Percentiles rank a stretch among this genome's conserved stretches.
These are phyloP conservation scores for Protobothrops mucrosquamatus DNA, from an alignment of 2,113 vertebrate species.

Conservation along the genomic window DNA sequence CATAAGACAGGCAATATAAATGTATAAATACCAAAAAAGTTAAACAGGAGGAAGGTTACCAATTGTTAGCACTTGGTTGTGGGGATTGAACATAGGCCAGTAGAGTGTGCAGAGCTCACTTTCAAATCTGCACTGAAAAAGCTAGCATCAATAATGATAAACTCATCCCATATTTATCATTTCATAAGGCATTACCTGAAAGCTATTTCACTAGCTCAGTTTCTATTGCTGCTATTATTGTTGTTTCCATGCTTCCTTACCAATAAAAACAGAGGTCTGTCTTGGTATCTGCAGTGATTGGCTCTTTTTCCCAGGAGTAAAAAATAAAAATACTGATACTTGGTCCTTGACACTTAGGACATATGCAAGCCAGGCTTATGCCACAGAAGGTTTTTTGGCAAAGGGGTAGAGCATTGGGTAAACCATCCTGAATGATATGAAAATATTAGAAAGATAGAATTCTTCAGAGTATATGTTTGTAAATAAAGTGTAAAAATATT, in stretches of 20 bases:
- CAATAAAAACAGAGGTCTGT: background rate
- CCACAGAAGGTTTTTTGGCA: too few species aligned
- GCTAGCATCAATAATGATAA: background rate
- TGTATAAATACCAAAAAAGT: background rate
- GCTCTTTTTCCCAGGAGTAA: background rate
- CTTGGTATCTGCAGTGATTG: background rate
- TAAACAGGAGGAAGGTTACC: background rate
- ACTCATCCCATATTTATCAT: background rate
- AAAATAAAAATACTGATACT: background rate
- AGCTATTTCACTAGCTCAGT: background rate
- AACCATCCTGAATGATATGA: too few species aligned
- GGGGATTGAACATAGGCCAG: background rate
- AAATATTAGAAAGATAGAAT: background rate
- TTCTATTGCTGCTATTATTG: background rate
- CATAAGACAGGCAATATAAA: background rate
- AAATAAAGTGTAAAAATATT: conserved; percentile 41
- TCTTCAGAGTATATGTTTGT: background rate
- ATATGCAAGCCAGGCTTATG: background rate
- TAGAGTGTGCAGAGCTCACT: background rate
- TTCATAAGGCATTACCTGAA: background rate
- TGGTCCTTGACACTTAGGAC: background rate
- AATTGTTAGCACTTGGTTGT: background rate
- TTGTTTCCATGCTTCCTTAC: background rate
- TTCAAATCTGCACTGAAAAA: background rate
- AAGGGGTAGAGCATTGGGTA: too few species aligned